Evolutionary conservation across 2,888 invertebrate species (phyloP).

Genomic region (Trachelus stipa): DNA sequence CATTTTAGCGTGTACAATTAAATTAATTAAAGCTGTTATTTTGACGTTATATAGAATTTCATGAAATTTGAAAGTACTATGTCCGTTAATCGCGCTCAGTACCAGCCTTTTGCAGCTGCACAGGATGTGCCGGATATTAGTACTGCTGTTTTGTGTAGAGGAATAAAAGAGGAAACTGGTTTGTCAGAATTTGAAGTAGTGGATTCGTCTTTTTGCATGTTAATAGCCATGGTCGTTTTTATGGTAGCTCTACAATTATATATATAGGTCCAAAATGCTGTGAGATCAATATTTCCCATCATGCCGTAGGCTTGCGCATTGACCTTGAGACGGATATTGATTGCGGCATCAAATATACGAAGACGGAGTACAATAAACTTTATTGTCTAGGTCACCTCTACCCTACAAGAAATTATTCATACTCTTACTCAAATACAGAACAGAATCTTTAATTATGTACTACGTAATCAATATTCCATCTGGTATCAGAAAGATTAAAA

Average conservation of each 20-base stretch:
- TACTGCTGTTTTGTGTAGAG: neutral
- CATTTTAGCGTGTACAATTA: too few relatives aligned
- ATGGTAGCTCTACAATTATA: neutral
- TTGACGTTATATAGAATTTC: too few relatives aligned
- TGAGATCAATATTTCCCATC: neutral
- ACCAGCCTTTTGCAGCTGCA: neutral
- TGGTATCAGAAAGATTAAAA: neutral
- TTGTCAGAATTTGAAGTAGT: neutral
- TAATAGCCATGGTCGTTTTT: neutral
- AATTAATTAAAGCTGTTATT: too few relatives aligned
- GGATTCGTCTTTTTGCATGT: neutral
- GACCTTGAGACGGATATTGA: neutral
- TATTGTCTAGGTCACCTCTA: neutral
- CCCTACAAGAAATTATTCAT: neutral
- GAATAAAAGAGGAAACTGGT: neutral
- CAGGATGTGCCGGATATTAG: neutral
- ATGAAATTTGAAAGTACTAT: neutral
- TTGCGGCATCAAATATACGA: neutral
- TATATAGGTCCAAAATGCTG: neutral
- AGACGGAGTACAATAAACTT: neutral
- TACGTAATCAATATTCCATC: neutral
- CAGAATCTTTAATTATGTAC: neutral
- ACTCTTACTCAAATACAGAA: neutral
- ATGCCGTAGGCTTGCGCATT: neutral
- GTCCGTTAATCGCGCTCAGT: neutral